phyloP scores from a whole-genome alignment of 1,140 invertebrate genomes.

The Trinorchestia longiramus region DNA sequence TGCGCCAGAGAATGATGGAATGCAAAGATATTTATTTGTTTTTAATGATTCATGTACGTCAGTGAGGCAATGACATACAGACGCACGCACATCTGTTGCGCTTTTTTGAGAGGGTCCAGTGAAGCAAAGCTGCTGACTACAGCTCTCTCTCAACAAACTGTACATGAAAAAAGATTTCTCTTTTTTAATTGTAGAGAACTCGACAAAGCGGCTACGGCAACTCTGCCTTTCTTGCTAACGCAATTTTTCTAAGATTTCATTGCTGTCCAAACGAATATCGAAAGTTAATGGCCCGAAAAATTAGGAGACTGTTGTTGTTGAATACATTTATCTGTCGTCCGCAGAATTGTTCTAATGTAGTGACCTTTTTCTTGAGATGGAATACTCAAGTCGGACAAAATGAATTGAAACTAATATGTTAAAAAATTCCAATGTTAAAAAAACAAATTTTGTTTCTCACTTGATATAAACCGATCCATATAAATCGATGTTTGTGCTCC shows the following conservation, averaged over 20 bases:
- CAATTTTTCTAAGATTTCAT: neutral
- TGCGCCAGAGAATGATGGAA: neutral
- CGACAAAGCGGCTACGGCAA: neutral
- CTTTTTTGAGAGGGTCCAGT: neutral
- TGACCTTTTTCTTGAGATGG: neutral
- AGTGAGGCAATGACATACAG: neutral
- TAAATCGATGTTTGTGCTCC: neutral
- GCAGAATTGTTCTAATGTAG: neutral
- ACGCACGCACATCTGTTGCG: no score
- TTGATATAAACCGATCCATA: neutral
- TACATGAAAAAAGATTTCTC: neutral
- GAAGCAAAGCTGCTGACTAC: neutral
- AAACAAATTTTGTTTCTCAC: neutral
- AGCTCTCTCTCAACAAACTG: neutral
- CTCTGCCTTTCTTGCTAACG: neutral
- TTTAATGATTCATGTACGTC: neutral
- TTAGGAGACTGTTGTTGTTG: neutral
- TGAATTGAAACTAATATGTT: neutral
- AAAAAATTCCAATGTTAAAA: neutral
- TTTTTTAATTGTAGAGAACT: neutral
- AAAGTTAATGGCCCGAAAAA: neutral
- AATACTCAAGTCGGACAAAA: neutral
- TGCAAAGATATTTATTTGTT: neutral
- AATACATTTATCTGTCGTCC: neutral
- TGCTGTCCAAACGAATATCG: neutral